These are phyloP conservation scores for Pteromalus puparum DNA, from an alignment of 1,140 invertebrate genomes.

Conservation along the genomic window DNA sequence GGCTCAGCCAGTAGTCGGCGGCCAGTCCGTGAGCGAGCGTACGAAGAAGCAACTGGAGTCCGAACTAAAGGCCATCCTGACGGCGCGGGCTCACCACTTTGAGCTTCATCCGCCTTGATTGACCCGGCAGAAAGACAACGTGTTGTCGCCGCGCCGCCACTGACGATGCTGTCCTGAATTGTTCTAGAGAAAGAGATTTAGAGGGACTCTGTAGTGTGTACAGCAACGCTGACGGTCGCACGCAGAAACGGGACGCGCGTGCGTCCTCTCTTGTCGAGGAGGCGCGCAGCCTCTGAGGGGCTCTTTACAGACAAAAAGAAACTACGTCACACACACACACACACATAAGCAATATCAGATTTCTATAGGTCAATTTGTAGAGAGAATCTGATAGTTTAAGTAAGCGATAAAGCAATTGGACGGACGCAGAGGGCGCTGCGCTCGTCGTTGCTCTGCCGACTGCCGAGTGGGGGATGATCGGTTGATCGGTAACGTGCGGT, in stretches of 20 bases:
- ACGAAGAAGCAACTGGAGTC: slow-evolving; percentile 67
- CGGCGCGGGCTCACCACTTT: slow-evolving; percentile 72
- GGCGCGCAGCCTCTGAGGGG: slow-evolving; percentile 72
- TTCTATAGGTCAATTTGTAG: slow-evolving; percentile 75
- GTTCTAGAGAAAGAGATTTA: neutral
- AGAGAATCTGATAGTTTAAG: slow-evolving; percentile 60
- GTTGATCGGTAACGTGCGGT: too few relatives aligned
- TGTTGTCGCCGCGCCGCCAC: slow-evolving; percentile 11
- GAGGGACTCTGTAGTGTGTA: slow-evolving; percentile 39
- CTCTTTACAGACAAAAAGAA: slow-evolving; percentile 56
- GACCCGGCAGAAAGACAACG: slow-evolving; percentile 9
- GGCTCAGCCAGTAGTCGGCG: slow-evolving; percentile 69
- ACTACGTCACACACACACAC: neutral
- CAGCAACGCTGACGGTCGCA: neutral
- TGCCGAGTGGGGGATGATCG: too few relatives aligned
- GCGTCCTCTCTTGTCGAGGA: slow-evolving; percentile 17
- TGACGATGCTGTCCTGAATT: slow-evolving; percentile 16
- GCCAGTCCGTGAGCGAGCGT: slow-evolving; percentile 48
- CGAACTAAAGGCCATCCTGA: slow-evolving; percentile 72
- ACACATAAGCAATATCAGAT: slow-evolving; percentile 74
- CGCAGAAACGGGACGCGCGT: neutral
- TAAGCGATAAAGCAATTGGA: slow-evolving; percentile 6
- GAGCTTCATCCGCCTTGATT: slow-evolving; percentile 74
- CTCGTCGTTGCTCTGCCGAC: neutral
- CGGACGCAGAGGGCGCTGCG: too few relatives aligned